Evolutionary conservation across 2,113 vertebrate genomes (phyloP).

Genomic region (Eclectus roratus): DNA sequence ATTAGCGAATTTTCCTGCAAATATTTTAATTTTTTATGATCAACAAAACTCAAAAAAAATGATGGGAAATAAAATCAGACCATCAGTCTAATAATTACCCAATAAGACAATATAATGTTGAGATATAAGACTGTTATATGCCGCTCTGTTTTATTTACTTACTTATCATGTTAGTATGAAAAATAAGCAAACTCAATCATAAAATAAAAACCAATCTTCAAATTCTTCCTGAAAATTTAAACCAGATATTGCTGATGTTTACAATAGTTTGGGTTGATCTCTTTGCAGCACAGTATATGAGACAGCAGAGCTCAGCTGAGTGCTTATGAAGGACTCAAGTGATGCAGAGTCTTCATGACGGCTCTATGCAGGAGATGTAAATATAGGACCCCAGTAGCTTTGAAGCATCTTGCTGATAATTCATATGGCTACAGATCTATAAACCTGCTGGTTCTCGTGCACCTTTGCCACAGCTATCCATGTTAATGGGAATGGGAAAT

Average conservation of each 20-base stretch:
- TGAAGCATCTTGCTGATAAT: constrained; percentile 45
- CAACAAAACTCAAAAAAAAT: background rate
- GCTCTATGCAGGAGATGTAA: constrained; percentile 1
- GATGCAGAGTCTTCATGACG: background rate
- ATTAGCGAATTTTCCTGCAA: background rate
- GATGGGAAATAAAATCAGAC: background rate
- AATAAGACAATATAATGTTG: background rate
- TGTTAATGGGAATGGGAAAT: constrained; percentile 54
- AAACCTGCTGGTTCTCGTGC: constrained; percentile 48
- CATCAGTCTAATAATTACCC: background rate
- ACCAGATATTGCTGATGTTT: background rate
- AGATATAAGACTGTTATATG: background rate
- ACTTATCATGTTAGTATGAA: background rate
- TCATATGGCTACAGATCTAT: constrained; percentile 50
- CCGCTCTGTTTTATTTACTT: background rate
- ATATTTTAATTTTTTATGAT: background rate
- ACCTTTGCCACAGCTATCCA: constrained; percentile 49
- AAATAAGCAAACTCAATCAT: background rate
- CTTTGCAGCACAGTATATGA: background rate
- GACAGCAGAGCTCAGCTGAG: background rate
- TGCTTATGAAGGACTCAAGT: background rate
- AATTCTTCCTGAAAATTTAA: background rate
- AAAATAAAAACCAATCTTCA: background rate
- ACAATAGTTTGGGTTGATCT: background rate
- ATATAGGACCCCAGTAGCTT: constrained; percentile 21